Percentiles rank a stretch among this genome's conserved stretches.
These are phyloP conservation scores for Pteronura brasiliensis DNA, from an alignment of 2,113 vertebrate genomes.

Conservation along the genomic window DNA sequence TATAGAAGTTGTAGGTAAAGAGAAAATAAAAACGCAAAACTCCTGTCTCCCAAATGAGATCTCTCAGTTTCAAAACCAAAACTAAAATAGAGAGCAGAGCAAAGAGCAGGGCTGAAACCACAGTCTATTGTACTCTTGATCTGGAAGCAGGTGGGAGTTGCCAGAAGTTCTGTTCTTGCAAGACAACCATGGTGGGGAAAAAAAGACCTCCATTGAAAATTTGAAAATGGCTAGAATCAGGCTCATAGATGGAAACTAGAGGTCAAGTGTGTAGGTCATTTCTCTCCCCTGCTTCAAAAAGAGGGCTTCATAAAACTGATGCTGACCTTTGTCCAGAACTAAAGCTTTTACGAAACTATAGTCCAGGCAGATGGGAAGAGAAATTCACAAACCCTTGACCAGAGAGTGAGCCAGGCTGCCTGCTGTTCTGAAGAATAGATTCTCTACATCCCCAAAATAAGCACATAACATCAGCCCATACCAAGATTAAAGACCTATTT, in stretches of 20 bases:
- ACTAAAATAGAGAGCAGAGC: not conserved
- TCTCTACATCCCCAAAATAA: conserved; percentile 7
- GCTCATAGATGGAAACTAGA: not conserved
- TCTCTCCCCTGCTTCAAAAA: not conserved
- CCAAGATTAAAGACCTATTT: conserved; percentile 28
- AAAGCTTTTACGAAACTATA: not conserved
- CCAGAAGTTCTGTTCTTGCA: not conserved
- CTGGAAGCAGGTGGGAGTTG: not conserved
- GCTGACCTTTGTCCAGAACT: not conserved
- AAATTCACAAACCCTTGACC: not conserved
- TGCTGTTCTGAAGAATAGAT: conserved; percentile 33
- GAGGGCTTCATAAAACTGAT: not conserved
- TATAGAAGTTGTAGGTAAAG: not conserved
- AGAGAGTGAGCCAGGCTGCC: not conserved
- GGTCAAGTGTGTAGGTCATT: not conserved
- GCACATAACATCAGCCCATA: not conserved
- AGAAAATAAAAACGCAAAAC: not conserved
- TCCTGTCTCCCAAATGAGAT: not conserved
- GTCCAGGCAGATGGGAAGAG: not conserved
- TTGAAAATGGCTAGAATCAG: not conserved
- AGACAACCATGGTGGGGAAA: not conserved
- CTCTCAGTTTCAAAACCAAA: not conserved
- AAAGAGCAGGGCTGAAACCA: not conserved
- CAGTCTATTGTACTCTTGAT: not conserved
- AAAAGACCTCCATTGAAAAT: not conserved